Conservation (phyloP, 2,113 vertebrate genomes). For the Caloenas nicobarica region DNA sequence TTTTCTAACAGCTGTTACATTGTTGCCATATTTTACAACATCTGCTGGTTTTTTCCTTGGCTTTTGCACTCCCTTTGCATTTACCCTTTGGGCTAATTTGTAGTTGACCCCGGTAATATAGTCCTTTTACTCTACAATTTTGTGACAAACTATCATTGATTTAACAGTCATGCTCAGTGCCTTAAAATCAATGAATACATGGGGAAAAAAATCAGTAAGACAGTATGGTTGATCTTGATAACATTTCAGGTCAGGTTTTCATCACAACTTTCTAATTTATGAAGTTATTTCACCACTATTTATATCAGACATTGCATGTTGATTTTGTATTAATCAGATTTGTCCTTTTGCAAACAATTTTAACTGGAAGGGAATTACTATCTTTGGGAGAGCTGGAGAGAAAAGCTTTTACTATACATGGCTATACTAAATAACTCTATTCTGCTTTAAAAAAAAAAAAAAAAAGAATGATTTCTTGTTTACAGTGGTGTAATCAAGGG, state of each 20-base stretch:
- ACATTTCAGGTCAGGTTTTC: conserved; percentile 63
- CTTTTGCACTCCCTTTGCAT: conserved; percentile 52
- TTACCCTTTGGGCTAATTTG: conserved; percentile 74
- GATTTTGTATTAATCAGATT: conserved; percentile 46
- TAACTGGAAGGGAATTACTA: conserved; percentile 42
- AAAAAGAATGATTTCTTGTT: not conserved
- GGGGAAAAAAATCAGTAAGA: not conserved
- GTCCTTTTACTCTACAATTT: conserved; percentile 65
- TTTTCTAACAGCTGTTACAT: conserved; percentile 10
- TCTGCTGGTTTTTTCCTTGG: not conserved
- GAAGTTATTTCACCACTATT: conserved; percentile 66
- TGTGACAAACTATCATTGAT: conserved; percentile 74
- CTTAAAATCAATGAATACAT: conserved; percentile 69
- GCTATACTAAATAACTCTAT: not conserved
- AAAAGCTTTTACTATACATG: not conserved
- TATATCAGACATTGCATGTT: conserved; percentile 16
- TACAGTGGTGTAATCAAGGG: not conserved
- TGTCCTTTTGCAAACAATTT: conserved; percentile 48
- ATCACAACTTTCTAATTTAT: conserved; percentile 66
- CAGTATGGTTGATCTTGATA: conserved; percentile 52
- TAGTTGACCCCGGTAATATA: conserved; percentile 67
- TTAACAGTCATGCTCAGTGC: conserved; percentile 51
- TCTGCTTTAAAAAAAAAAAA: not conserved
- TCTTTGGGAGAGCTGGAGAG: conserved; percentile 40
- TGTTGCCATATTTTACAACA: conserved; percentile 40